Conservation (phyloP, 2,113 vertebrate species). For the Nyctibius bracteatus region DNA sequence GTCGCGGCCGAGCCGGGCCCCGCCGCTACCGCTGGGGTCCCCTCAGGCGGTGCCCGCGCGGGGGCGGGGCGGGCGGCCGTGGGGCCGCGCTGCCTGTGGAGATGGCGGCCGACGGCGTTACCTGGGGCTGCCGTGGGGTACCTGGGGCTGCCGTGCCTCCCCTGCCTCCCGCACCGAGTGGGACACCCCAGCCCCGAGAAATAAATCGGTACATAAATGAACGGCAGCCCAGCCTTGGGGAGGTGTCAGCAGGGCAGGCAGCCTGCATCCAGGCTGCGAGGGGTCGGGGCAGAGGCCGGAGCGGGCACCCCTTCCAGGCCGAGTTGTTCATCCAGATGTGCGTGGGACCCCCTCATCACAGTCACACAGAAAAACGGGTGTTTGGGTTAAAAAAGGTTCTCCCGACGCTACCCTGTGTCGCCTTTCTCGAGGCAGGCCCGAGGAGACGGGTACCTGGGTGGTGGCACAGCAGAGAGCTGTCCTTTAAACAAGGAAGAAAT, state of each 20-base stretch:
- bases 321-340: too few relatives aligned
- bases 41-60: background rate
- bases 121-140: too few relatives aligned
- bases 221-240: too few relatives aligned
- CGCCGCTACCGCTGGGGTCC: background rate
- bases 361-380: rapidly evolving
- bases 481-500: background rate
- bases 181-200: too few relatives aligned
- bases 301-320: too few relatives aligned
- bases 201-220: too few relatives aligned
- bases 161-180: rapidly evolving
- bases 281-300: too few relatives aligned
- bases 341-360: rapidly evolving
- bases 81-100: background rate
- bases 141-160: rapidly evolving
- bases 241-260: too few relatives aligned
- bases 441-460: background rate
- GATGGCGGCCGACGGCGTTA: background rate
- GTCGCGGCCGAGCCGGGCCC: background rate
- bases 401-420: rapidly evolving
- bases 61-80: background rate
- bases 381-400: background rate
- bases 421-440: background rate
- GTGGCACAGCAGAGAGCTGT: background rate
- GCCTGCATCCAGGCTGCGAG: too few relatives aligned